Evolutionary conservation across 1,140 invertebrate species (phyloP).

Genomic region (Heliconius nattereri): DNA sequence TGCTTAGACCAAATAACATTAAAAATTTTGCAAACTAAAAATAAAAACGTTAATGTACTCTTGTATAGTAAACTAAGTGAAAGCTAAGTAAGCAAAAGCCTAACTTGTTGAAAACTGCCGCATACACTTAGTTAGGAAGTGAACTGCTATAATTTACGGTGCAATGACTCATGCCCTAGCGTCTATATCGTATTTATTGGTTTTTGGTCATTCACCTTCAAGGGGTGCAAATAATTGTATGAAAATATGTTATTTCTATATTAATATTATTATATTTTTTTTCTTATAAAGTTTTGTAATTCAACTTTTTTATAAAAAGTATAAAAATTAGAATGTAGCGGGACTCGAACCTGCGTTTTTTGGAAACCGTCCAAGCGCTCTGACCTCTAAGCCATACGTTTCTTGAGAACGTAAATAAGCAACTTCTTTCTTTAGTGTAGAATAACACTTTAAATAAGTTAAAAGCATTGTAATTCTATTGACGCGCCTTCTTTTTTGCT

Average conservation of each 20-base stretch:
- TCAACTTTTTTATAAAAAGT: too few species aligned
- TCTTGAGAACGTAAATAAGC: too few species aligned
- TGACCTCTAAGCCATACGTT: too few species aligned
- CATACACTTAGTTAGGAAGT: constrained; percentile 41
- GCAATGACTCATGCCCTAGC: constrained; percentile 48
- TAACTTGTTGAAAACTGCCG: constrained; percentile 38
- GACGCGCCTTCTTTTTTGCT: constrained; percentile 2
- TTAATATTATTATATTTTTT: neutral
- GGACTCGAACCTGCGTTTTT: too few species aligned
- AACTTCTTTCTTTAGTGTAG: too few species aligned
- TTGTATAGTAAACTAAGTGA: neutral
- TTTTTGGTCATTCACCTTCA: constrained; percentile 51
- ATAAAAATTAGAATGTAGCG: too few species aligned
- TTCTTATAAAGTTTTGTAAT: too few species aligned
- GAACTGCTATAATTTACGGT: constrained; percentile 51
- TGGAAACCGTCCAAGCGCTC: too few species aligned
- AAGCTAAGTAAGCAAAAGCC: constrained; percentile 7
- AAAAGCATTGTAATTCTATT: neutral
- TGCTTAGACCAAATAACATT: too few species aligned
- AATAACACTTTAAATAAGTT: neutral
- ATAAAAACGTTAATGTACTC: neutral
- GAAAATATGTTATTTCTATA: neutral
- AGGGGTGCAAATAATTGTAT: constrained; percentile 41
- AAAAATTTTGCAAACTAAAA: neutral
- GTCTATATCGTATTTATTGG: constrained; percentile 47